Evolutionary conservation across 2,888 invertebrate genomes (phyloP).

Genomic region (Nemurella pictetii): DNA sequence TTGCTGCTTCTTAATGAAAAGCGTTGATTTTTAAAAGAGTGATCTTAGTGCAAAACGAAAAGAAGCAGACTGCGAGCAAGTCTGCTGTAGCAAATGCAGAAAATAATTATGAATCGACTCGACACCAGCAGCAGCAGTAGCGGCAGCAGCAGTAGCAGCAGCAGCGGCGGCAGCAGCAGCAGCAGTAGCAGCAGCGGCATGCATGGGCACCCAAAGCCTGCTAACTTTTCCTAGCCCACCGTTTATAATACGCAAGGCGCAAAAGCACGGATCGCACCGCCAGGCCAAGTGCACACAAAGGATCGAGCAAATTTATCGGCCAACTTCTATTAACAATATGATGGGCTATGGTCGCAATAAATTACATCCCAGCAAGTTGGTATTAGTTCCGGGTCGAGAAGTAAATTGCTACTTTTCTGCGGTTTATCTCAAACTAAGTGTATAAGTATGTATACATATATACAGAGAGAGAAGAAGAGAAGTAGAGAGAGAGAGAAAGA

Average conservation of each 20-base stretch:
- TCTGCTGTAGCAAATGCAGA: too few species aligned
- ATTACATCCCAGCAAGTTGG: not conserved
- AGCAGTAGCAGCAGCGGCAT: too few species aligned
- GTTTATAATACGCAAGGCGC: not conserved
- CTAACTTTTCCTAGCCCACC: not conserved
- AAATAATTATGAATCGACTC: too few species aligned
- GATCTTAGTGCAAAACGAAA: too few species aligned
- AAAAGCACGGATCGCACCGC: not conserved
- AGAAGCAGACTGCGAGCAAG: too few species aligned
- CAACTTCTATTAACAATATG: not conserved
- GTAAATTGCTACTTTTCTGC: not conserved
- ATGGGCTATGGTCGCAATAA: not conserved
- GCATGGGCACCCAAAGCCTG: not conserved
- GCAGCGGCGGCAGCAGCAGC: too few species aligned
- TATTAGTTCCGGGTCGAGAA: not conserved
- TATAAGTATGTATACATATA: not conserved
- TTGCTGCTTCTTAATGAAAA: too few species aligned
- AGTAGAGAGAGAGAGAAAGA: too few species aligned
- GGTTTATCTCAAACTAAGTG: not conserved
- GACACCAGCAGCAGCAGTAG: too few species aligned
- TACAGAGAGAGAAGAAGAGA: too few species aligned
- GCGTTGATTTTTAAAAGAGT: too few species aligned
- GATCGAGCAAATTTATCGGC: not conserved
- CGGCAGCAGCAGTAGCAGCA: too few species aligned
- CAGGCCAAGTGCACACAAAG: not conserved